Conservation (phyloP, 92 coral and sea anemone species). For the Zoanthus sociatus region DNA sequence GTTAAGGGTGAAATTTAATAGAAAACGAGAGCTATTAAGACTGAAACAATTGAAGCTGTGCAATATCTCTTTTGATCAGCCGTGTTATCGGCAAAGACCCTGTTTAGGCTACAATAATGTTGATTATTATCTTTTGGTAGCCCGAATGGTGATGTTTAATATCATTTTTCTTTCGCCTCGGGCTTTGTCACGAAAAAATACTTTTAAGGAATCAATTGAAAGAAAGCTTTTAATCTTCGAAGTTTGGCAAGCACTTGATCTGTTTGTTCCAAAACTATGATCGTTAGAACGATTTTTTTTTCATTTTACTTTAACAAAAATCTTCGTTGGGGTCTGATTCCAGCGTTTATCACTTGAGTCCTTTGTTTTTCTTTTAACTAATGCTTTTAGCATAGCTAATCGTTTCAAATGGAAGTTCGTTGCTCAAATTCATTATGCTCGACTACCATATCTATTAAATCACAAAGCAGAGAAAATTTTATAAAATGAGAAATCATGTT, state of each 20-base stretch:
- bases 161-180: conserved; percentile 33
- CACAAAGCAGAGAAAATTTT: neutral
- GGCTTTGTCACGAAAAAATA: conserved; percentile 49
- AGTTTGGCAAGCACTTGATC: conserved; percentile 2
- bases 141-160: conserved; percentile 47
- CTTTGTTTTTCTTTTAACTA: conserved; percentile 41
- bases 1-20: neutral
- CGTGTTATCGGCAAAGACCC: conserved; percentile 47
- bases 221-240: conserved; percentile 21
- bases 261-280: neutral
- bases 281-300: neutral
- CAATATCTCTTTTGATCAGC: conserved; percentile 32
- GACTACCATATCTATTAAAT: neutral
- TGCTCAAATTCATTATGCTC: neutral
- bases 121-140: conserved; percentile 47
- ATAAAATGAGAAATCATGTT: neutral
- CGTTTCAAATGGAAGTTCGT: conserved; percentile 11
- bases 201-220: conserved; percentile 40
- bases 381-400: conserved; percentile 28
- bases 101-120: conserved; percentile 47
- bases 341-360: conserved; percentile 39
- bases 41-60: conserved; percentile 15
- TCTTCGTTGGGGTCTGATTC: conserved; percentile 30
- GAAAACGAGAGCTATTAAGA: conserved; percentile 5
- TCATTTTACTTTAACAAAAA: neutral